phyloP scores from a whole-genome alignment of 2,113 vertebrate genomes.

The Strigops habroptila region DNA sequence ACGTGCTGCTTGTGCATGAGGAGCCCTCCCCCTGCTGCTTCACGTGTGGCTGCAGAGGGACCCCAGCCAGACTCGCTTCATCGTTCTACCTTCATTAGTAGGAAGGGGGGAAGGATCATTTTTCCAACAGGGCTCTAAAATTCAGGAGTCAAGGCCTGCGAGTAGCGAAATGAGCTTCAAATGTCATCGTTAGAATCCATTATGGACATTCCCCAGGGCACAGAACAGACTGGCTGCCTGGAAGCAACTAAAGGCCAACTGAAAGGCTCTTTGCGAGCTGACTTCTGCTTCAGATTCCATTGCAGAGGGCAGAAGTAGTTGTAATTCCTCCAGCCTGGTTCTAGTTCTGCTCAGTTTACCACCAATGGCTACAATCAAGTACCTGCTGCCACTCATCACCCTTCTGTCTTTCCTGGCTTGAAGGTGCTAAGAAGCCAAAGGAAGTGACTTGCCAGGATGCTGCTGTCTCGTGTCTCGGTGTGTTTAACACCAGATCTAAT shows the following conservation, averaged over 20 bases:
- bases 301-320: not conserved
- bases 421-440: not conserved
- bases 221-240: not conserved
- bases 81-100: not conserved
- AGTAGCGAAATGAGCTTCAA: not conserved
- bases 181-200: not conserved
- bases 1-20: not conserved
- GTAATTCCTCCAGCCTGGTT: not conserved
- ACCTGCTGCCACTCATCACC: not conserved
- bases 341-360: not conserved
- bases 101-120: conserved; percentile 23
- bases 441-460: not conserved
- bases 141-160: conserved; percentile 9
- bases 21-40: conserved; percentile 27
- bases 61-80: not conserved
- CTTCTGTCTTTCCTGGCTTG: not conserved
- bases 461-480: not conserved
- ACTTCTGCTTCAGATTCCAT: not conserved
- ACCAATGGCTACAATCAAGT: not conserved
- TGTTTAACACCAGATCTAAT: not conserved
- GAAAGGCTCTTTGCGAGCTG: not conserved
- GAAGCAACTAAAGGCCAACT: not conserved
- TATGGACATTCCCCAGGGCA: conserved; percentile 48
- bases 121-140: conserved; percentile 55
- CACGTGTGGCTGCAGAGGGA: not conserved